Conservation (phyloP, 1,140 invertebrate species). For the Matsumurasca onukii region DNA sequence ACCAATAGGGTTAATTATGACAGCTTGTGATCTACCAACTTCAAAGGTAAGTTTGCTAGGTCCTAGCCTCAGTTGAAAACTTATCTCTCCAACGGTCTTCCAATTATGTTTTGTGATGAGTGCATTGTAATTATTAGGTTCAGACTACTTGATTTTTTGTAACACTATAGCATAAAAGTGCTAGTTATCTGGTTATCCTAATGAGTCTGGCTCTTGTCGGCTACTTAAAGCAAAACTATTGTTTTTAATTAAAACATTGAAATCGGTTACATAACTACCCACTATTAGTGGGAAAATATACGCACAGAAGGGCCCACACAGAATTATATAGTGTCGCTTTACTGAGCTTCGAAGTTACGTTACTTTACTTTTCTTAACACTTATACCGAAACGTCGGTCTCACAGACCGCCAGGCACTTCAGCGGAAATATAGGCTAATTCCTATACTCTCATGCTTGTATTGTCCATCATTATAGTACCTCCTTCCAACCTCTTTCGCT, state of each 20-base stretch:
- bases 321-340: no score
- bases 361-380: no score
- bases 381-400: no score
- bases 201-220: no score
- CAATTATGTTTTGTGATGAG: background rate
- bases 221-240: background rate
- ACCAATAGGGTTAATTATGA: conserved; percentile 61
- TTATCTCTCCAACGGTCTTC: background rate
- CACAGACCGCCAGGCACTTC: no score
- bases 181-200: background rate
- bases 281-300: background rate
- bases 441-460: no score
- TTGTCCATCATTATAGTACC: no score
- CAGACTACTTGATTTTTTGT: background rate
- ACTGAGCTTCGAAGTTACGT: no score
- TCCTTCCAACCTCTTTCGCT: no score
- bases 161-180: background rate
- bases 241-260: background rate
- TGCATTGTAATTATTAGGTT: no score
- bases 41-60: conserved; percentile 25
- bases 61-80: background rate
- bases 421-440: no score
- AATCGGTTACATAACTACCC: background rate
- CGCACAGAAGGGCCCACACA: no score
- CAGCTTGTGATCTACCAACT: conserved; percentile 54